A percentile compares a stretch with the other conserved stretches of the same genome.
Conservation (phyloP, 2,888 invertebrate species). For the Epistrophella euchroma region DNA sequence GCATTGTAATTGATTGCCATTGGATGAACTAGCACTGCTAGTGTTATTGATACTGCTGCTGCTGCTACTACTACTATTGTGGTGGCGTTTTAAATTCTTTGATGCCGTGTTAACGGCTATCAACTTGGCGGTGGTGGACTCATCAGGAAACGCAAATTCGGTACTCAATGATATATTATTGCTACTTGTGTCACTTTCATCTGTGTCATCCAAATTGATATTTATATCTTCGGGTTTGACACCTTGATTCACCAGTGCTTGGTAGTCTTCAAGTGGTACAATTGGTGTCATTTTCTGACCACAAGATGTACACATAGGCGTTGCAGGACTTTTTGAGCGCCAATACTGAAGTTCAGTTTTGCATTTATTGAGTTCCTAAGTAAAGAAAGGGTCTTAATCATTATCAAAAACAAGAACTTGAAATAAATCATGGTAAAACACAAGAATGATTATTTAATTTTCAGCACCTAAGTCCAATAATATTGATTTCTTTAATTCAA, state of each 20-base stretch:
- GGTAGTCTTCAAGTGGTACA: constrained; percentile 86
- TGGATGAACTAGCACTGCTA: constrained; percentile 44
- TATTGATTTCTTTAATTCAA: too few species aligned
- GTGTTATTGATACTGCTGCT: constrained; percentile 29
- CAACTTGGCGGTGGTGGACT: constrained; percentile 82
- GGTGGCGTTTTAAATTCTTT: constrained; percentile 81
- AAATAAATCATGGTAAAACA: too few species aligned
- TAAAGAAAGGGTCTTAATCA: constrained; percentile 36
- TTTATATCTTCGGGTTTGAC: constrained; percentile 85
- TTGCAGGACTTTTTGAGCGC: constrained; percentile 94
- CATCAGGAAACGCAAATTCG: constrained; percentile 82
- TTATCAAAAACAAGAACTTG: background rate
- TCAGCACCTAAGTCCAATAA: too few species aligned
- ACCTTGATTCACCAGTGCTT: constrained; percentile 87
- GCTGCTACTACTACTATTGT: constrained; percentile 60
- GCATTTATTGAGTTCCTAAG: constrained; percentile 94
- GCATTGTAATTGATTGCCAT: constrained; percentile 65
- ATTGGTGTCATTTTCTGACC: constrained; percentile 86
- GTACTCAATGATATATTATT: constrained; percentile 72
- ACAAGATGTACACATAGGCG: constrained; percentile 90
- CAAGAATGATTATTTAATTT: too few species aligned
- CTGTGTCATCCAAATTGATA: constrained; percentile 80
- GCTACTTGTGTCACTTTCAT: constrained; percentile 79
- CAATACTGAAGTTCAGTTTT: constrained; percentile 96
- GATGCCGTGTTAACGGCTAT: constrained; percentile 81